Conservation (phyloP, 2,797 vertebrate genomes). For the Rhabdophis nuchalis region DNA sequence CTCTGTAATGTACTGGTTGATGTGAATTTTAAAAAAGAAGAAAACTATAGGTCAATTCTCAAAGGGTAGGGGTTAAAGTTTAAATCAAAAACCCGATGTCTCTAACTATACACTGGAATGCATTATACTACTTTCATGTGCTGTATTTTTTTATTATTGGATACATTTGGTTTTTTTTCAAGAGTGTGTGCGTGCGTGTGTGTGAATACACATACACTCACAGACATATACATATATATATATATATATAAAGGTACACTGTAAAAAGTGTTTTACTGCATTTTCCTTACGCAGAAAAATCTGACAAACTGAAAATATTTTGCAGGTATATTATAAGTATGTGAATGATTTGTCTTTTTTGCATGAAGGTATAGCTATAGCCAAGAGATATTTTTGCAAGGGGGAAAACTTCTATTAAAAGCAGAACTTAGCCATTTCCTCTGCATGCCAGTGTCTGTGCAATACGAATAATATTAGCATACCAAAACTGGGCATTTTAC, state of each 20-base stretch:
- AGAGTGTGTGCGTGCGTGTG: slow-evolving; percentile 45
- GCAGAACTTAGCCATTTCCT: not conserved
- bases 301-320: not conserved
- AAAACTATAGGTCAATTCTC: slow-evolving; percentile 53
- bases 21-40: slow-evolving; percentile 47
- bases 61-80: slow-evolving; percentile 61
- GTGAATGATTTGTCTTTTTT: not conserved
- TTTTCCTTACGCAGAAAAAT: not conserved
- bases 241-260: slow-evolving; percentile 73
- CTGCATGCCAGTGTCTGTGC: not conserved
- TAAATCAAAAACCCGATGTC: slow-evolving; percentile 52
- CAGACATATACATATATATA: slow-evolving; percentile 59
- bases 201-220: slow-evolving; percentile 68
- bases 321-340: not conserved
- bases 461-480: not conserved
- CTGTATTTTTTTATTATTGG: slow-evolving; percentile 92
- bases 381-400: slow-evolving; percentile 1
- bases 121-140: slow-evolving; percentile 83
- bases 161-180: slow-evolving; percentile 80
- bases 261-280: slow-evolving; percentile 64
- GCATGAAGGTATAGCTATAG: not conserved
- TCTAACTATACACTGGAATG: slow-evolving; percentile 86
- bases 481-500: not conserved
- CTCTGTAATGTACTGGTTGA: slow-evolving; percentile 57
- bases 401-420: not conserved